Conservation (phyloP, 2,113 vertebrate genomes). For the Microcebus jonahi region DNA sequence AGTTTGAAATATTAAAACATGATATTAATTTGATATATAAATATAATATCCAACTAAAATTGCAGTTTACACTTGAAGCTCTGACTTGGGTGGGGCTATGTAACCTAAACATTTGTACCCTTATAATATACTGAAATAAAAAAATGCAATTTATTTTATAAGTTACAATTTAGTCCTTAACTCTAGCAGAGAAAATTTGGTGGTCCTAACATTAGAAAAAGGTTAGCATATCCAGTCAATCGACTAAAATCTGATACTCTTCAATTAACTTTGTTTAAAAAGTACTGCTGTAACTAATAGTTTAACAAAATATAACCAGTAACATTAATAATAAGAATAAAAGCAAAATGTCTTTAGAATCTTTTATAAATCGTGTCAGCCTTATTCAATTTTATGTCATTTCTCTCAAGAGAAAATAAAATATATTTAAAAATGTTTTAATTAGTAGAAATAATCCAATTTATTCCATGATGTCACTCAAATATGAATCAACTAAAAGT, state of each 20-base stretch:
- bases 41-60: not conserved
- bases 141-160: slow-evolving; percentile 31
- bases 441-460: not conserved
- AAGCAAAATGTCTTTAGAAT: not conserved
- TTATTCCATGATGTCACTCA: not conserved
- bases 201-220: not conserved
- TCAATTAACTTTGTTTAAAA: not conserved
- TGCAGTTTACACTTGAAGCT: not conserved
- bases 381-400: not conserved
- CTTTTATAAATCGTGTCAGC: not conserved
- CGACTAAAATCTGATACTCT: not conserved
- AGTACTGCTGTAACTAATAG: not conserved
- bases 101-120: too few relatives aligned
- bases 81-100: too few relatives aligned
- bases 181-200: not conserved
- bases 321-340: not conserved
- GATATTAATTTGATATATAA: not conserved
- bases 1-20: slow-evolving; percentile 4
- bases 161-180: not conserved
- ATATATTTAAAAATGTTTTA: not conserved
- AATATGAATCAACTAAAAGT: not conserved
- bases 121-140: too few relatives aligned
- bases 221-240: not conserved
- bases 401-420: not conserved
- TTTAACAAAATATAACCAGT: not conserved